Conservation (phyloP, 2,797 vertebrate genomes). For the Botia kubotai region DNA sequence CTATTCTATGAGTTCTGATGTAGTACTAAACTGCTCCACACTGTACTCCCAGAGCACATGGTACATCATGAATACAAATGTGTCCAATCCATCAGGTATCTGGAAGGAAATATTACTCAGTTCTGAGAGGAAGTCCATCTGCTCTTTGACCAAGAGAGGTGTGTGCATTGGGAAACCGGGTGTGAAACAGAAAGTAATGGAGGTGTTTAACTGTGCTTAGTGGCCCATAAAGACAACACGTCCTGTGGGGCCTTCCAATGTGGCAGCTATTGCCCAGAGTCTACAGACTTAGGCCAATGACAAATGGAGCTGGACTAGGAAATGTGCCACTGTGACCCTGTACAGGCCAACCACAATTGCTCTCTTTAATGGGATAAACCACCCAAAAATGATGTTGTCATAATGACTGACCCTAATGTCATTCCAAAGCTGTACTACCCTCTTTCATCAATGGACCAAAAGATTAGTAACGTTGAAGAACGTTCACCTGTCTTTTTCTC, state of each 20-base stretch:
- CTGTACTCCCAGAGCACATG: constrained; percentile 4
- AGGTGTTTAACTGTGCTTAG: constrained; percentile 35
- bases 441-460: not conserved
- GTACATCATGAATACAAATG: constrained; percentile 18
- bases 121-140: constrained; percentile 7
- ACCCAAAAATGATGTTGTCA: not conserved
- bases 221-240: constrained; percentile 36
- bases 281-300: not conserved
- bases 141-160: not conserved
- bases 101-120: constrained; percentile 15
- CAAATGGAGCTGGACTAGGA: constrained; percentile 29
- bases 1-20: not conserved
- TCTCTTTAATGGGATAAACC: not conserved
- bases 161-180: constrained; percentile 31
- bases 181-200: constrained; percentile 19
- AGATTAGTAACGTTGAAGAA: not conserved
- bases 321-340: constrained; percentile 1
- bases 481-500: not conserved
- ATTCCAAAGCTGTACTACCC: too few relatives aligned
- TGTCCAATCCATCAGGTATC: constrained; percentile 7
- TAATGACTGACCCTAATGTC: not conserved
- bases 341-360: constrained; percentile 1
- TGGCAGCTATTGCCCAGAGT: not conserved
- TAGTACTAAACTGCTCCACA: not conserved
- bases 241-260: not conserved